Evolutionary conservation across 2,113 vertebrate genomes (phyloP), one percentile per base, ranked within the genome.

Genomic region (Irena cyanogastra): DNA sequence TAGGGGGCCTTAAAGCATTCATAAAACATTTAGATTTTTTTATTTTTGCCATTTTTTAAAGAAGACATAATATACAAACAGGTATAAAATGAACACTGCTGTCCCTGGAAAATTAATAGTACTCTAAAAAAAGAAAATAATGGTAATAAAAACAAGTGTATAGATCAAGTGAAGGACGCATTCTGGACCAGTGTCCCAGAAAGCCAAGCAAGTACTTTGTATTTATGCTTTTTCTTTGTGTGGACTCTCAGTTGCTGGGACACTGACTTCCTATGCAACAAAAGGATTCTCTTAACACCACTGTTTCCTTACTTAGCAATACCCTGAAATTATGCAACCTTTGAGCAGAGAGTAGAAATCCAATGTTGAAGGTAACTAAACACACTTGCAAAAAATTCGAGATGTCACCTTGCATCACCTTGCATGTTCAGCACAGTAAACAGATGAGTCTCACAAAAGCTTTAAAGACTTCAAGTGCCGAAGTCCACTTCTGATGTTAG

Each of bases 31-130:
- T 47, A 41, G 57, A 72, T 63, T 26, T 83, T 41, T 86, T 91
- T 95, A 83, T 87, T 96, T 95, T 94, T 92, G 59, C 64, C 63
- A 70, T 86, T 93, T 95, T 87, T 91, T 45, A 86, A 88, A 74
- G 41, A 30, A 45, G 39, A 33, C 39, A 68, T 74, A 83, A 95
- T 77, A 75, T 68, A 83, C 47, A 86, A 64, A 39, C 27, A 70
- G 33, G 41, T 92, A 89, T 88, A 88, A 96, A 96, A 90, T 33
- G 54, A 90, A 66, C n/a, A 66, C 9, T 37, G 39, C 59, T 77
- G 45, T 74, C 71, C 1, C 0, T 26, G 26, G 66, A 80, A 95
- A 96, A 93, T 56, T 59, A 95, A 50, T 66, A 85, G 39, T 26
- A 65, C 14, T 47, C 26, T 49, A 81, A 94, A 91, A 44, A 83